Evolutionary conservation across 2,888 invertebrate species (phyloP).

Genomic region (Lasioglossum figueresi): DNA sequence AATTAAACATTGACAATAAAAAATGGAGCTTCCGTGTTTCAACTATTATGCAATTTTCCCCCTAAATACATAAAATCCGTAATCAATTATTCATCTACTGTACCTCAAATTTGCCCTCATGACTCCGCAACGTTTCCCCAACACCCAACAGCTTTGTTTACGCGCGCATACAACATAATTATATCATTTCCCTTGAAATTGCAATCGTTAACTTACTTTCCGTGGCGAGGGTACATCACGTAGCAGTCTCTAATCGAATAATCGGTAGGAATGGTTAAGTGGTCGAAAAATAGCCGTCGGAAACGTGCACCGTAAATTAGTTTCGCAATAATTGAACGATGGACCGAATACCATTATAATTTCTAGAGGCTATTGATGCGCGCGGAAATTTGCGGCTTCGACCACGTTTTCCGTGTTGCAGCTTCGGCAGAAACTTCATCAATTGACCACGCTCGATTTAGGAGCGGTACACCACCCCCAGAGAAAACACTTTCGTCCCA

Average conservation of each 20-base stretch:
- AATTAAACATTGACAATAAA: too few species aligned
- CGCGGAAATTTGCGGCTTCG: neutral
- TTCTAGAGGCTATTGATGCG: neutral
- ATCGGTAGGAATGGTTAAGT: neutral
- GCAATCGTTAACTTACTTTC: neutral
- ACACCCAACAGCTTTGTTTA: neutral
- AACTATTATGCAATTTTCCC: too few species aligned
- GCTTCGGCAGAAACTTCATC: slow-evolving; percentile 37
- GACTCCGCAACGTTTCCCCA: neutral
- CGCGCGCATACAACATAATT: neutral
- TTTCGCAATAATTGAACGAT: neutral
- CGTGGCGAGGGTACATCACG: neutral
- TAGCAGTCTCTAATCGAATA: neutral
- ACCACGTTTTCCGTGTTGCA: slow-evolving; percentile 1
- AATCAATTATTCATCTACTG: too few species aligned
- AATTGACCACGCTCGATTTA: slow-evolving; percentile 15
- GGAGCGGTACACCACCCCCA: neutral
- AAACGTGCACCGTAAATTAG: neutral
- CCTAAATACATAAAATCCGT: too few species aligned
- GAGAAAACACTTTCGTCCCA: slow-evolving; percentile 25
- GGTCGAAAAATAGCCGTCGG: neutral
- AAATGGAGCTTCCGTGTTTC: too few species aligned
- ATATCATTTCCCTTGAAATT: neutral
- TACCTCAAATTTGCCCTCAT: too few species aligned
- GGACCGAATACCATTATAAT: neutral